Evolutionary conservation across 2,888 invertebrate genomes (phyloP), one percentile per base, ranked within the genome.

Genomic region (Caenorhabditis zanzibari): DNA sequence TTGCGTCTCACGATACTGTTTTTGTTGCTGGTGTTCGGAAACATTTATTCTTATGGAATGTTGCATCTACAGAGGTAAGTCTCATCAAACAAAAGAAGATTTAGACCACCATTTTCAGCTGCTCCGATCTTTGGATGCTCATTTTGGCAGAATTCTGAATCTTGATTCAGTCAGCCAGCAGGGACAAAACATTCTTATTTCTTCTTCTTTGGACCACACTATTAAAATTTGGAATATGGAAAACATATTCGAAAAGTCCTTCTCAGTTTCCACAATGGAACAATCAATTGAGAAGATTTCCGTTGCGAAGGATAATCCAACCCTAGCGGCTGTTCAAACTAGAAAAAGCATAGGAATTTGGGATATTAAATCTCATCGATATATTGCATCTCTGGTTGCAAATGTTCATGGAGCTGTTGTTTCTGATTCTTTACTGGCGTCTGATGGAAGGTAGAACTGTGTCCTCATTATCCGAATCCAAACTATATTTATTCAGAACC

Each of bases 141-240:
- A 98, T 93, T 98, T 98, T 90, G 98, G 97, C 0, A 94, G 98
- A 81, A 98, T 98, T 14, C 96, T 98, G 76, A 96, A 97, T 89
- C 93, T 98, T 79, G 96, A 96, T 88, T 95, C 97, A 0, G 93
- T 98, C 49, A 96, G 96, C 0, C 95, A 96, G 19, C 96, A 96
- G 0, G 95, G 95, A 19, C 92, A 93, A 69, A 93, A 93, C 89
- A 93, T 93, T 84, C 91, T 97, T 6, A 96, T 98, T 63, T 98
- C 98, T 0, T 97, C 98, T 0, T 98, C 98, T 0, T 97, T 98
- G 64, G 98, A 99, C 93, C 95, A 98, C 82, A 97, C 97, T 0
- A 97, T 98, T 9, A 98, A 98, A 94, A 90, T 91, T 35, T 98
- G 98, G 98, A 98, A 98, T 93, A 97, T 99, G 76, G 97, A 98